Percentiles rank a stretch among this genome's conserved stretches.
Conservation (phyloP, 2,888 invertebrate species). For the Cerastis leucographa region DNA sequence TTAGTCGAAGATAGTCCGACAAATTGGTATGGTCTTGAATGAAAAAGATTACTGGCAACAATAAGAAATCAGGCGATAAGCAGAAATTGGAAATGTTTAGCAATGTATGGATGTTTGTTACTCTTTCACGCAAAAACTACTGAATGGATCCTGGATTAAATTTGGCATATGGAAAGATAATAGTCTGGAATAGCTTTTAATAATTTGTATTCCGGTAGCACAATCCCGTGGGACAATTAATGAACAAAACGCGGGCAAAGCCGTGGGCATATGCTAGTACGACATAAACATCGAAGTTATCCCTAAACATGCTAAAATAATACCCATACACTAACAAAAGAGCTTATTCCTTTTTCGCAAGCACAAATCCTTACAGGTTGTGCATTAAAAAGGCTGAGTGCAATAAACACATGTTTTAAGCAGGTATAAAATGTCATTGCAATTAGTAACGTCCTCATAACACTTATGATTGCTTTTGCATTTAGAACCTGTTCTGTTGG, state of each 20-base stretch:
- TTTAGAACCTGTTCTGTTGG: slow-evolving; percentile 79
- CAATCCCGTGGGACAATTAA: too few relatives aligned
- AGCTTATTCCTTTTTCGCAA: slow-evolving; percentile 1
- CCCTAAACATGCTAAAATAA: slow-evolving; percentile 10
- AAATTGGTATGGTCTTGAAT: slow-evolving; percentile 8
- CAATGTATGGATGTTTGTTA: too few relatives aligned
- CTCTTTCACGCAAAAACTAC: too few relatives aligned
- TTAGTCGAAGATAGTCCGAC: neutral
- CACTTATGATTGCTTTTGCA: slow-evolving; percentile 73
- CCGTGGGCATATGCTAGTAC: too few relatives aligned
- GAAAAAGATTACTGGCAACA: neutral
- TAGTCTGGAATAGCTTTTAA: too few relatives aligned
- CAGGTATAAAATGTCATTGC: slow-evolving; percentile 70
- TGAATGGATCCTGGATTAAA: too few relatives aligned
- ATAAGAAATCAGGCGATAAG: neutral
- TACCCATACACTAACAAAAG: neutral
- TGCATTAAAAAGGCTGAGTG: slow-evolving; percentile 26
- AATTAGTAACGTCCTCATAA: slow-evolving; percentile 78
- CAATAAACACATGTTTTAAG: slow-evolving; percentile 48
- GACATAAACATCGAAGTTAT: neutral
- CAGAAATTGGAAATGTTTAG: neutral
- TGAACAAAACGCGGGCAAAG: too few relatives aligned
- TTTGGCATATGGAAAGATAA: too few relatives aligned
- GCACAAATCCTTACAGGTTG: slow-evolving; percentile 11
- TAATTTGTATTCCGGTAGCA: too few relatives aligned